These are phyloP conservation scores for Cheilosia variabilis DNA, from an alignment of 2,888 invertebrate species.

Conservation along the genomic window DNA sequence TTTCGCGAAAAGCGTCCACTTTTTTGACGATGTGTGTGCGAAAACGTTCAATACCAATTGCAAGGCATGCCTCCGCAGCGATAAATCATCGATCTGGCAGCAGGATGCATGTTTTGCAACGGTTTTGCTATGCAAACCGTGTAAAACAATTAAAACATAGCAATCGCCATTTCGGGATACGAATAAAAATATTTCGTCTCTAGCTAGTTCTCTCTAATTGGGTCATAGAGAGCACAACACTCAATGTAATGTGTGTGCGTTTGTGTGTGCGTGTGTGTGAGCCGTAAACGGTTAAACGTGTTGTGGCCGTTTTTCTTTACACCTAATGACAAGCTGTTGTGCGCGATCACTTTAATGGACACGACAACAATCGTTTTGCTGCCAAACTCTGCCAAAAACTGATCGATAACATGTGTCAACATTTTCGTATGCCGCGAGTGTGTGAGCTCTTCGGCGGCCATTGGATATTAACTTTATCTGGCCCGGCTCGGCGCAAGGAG, in stretches of 20 bases:
- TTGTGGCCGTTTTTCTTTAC: constrained; percentile 63
- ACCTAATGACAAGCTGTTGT: constrained; percentile 72
- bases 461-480: background rate
- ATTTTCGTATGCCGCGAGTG: constrained; percentile 53
- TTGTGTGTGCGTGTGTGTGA: constrained; percentile 21
- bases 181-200: constrained; percentile 22
- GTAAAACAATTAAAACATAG: constrained; percentile 66
- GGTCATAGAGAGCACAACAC: constrained; percentile 59
- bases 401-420: constrained; percentile 75
- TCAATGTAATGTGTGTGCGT: constrained; percentile 31
- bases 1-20: constrained; percentile 11
- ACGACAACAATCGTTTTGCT: constrained; percentile 74
- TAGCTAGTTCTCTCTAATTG: constrained; percentile 68
- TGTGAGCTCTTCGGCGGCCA: constrained; percentile 11
- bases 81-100: constrained; percentile 42
- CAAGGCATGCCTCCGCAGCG: constrained; percentile 46
- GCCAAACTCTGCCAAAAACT: constrained; percentile 73
- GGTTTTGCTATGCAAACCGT: constrained; percentile 54
- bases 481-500: background rate
- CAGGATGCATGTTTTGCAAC: constrained; percentile 47
- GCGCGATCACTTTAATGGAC: constrained; percentile 72
- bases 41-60: constrained; percentile 18
- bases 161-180: constrained; percentile 42
- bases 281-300: constrained; percentile 57
- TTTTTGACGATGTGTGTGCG: background rate